Evolutionary conservation across 2,888 invertebrate genomes (phyloP).

Genomic region (Drosophila sordidapex): DNA sequence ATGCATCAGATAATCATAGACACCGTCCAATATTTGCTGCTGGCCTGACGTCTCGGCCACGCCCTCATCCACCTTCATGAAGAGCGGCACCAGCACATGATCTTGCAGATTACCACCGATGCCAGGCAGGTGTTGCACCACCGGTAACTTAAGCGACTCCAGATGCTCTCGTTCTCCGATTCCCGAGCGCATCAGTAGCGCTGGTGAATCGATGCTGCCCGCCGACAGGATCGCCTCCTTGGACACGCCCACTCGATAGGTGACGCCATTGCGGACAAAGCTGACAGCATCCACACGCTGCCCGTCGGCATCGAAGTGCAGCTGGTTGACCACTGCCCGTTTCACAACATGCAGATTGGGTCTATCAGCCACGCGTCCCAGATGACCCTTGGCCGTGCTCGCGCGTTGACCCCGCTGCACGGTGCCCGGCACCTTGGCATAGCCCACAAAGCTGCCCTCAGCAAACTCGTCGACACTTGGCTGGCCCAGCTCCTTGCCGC

Average conservation of each 20-base stretch:
- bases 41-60: constrained; percentile 51
- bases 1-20: constrained; percentile 85
- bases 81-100: constrained; percentile 87
- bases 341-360: constrained; percentile 87
- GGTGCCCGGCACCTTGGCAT: constrained; percentile 85
- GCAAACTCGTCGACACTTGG: constrained; percentile 82
- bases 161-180: constrained; percentile 78
- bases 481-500: constrained; percentile 85
- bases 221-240: constrained; percentile 82
- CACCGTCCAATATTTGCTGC: constrained; percentile 71
- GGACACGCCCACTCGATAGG: constrained; percentile 51
- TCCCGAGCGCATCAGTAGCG: constrained; percentile 83
- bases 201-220: constrained; percentile 81
- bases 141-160: constrained; percentile 57
- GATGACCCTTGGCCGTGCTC: constrained; percentile 90
- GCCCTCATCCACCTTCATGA: constrained; percentile 83
- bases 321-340: constrained; percentile 86
- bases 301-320: constrained; percentile 85
- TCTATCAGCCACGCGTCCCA: constrained; percentile 86
- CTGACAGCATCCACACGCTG: constrained; percentile 85
- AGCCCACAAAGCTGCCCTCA: constrained; percentile 85
- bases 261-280: constrained; percentile 85
- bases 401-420: constrained; percentile 89
- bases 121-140: constrained; percentile 64
- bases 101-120: constrained; percentile 93